Evolutionary conservation across 2,113 vertebrate genomes (phyloP).

Genomic region (Accipiter virgatus): DNA sequence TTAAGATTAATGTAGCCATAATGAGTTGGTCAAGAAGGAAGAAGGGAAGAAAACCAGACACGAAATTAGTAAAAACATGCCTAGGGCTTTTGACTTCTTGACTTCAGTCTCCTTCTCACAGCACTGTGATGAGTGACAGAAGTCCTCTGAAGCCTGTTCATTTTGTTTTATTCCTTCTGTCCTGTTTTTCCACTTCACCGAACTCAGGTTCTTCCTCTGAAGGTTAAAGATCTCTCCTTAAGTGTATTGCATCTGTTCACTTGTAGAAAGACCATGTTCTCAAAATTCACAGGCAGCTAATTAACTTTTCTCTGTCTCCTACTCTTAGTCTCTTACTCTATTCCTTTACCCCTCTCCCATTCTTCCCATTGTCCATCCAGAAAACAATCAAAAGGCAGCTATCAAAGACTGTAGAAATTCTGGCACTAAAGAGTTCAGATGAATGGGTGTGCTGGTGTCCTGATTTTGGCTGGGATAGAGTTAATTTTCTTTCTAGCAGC

Average conservation of each 20-base stretch:
- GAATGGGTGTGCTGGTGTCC: neutral
- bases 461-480: too few species aligned
- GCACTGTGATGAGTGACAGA: constrained; percentile 13
- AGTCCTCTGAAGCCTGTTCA: constrained; percentile 3
- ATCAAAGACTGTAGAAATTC: neutral
- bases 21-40: neutral
- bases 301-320: neutral
- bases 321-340: neutral
- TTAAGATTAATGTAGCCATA: neutral
- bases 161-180: constrained; percentile 29
- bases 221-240: constrained; percentile 50
- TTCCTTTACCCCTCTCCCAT: neutral
- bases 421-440: neutral
- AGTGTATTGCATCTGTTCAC: constrained; percentile 2
- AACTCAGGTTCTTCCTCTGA: neutral
- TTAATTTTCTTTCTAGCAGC: too few species aligned
- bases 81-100: constrained; percentile 12
- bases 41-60: neutral
- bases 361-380: neutral
- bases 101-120: neutral
- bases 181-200: constrained; percentile 22
- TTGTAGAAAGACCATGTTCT: neutral
- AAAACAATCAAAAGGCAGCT: neutral
- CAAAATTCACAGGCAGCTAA: neutral
- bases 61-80: neutral